Base-by-base conservation (phyloP, 2,888 invertebrate species). In the Caenorhabditis wallacei region DNA sequence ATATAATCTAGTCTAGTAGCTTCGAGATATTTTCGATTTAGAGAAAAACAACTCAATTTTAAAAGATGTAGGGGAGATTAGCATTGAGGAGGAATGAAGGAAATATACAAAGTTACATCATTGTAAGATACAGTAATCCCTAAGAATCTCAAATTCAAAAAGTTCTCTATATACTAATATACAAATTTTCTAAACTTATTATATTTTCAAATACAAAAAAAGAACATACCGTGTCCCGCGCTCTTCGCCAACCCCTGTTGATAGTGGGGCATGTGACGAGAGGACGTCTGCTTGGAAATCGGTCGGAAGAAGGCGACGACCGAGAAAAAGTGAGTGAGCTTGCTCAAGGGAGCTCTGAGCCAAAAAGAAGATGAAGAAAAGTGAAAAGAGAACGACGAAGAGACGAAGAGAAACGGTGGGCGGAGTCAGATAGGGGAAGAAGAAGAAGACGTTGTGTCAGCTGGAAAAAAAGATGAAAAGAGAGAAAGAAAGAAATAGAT, bases 241-340 rank as follows among this genome's bases (percentile, higher is more conserved):
- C 82, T 74, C 79, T 74, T 61, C 78, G 63, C 71, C 72, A 54
- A 59, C 64, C 64, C 72, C 74, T 35, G 74, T 51, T 64, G 79
- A 66, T 78, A 69, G 63, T 70, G 63, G 78, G 64, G 78, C 82
- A 78, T 79, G 79, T 82, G 78, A 72, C 78, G 79, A 63, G 61
- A 69, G 68, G 75, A 53, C 70, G 70, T 26, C 68, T 37, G 68
- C 16, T 48, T 66, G 54, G 79, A n/a, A n/a, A 71, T 51, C 68
- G 48, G 57, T 54, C 53, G 30, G 70, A 75, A 61, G 70, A 81
- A 46, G 59, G 61, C 72, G 72, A 61, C 72, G 72, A 71, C 71
- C 64, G 40, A 40, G 18, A 30, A 61, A 51, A 57, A 68, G 75
- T 59, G 75, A 66, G 75, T 48, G 74, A 48, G 64, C 48, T 35